Conservation (phyloP, 2,113 vertebrate species). For the Tonatia bakeri region DNA sequence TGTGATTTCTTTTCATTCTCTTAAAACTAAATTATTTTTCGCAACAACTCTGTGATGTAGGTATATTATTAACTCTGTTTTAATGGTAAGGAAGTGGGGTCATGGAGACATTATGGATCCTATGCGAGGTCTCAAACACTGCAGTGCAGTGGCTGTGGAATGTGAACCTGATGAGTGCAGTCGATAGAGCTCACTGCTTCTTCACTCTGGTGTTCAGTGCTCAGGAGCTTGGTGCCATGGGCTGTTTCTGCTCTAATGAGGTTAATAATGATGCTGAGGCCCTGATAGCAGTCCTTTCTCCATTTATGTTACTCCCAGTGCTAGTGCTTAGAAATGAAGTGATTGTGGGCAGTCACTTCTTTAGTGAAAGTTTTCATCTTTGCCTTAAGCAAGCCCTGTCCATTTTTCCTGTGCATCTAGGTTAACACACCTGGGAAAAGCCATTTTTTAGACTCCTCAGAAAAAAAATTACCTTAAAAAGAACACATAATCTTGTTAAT, state of each 20-base stretch:
- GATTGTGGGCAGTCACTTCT: background rate
- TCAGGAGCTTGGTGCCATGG: background rate
- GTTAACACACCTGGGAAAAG: background rate
- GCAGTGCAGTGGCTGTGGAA: background rate
- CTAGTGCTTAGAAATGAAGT: background rate
- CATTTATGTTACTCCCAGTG: too few relatives aligned
- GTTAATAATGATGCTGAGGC: background rate
- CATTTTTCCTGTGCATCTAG: background rate
- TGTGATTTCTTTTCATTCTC: background rate
- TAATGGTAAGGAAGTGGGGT: background rate
- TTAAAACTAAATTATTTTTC: background rate
- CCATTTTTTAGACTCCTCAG: background rate
- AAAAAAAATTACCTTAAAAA: background rate
- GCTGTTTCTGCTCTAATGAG: fast-evolving
- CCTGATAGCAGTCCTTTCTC: background rate
- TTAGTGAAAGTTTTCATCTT: background rate
- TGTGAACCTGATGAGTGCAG: background rate
- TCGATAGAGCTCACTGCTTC: background rate
- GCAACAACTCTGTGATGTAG: background rate
- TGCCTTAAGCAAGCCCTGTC: background rate
- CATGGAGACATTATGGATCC: background rate
- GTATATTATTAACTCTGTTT: background rate
- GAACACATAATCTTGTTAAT: background rate
- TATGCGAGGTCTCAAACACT: background rate
- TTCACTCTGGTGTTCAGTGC: too few relatives aligned